Conservation (phyloP, 2,888 invertebrate species). For the Corbicula japonica region DNA sequence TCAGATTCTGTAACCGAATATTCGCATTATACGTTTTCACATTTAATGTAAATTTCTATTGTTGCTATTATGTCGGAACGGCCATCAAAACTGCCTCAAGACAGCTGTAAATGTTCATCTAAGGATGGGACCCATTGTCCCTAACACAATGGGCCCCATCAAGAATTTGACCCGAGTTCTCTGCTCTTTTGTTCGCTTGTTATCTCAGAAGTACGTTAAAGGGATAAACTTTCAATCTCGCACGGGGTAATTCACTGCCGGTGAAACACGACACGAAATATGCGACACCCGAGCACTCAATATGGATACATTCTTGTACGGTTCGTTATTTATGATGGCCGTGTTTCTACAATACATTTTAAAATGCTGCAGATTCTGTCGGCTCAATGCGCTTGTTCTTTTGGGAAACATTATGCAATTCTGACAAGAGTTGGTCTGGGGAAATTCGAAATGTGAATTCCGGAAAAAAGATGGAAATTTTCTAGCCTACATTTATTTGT, state of each 20-base stretch:
- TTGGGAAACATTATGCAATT: no score
- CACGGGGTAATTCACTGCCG: constrained; percentile 26
- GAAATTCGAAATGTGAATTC: no score
- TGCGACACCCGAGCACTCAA: background rate
- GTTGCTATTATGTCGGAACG: constrained; percentile 62
- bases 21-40: constrained; percentile 60
- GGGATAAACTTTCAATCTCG: constrained; percentile 57
- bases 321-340: constrained; percentile 1
- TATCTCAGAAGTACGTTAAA: constrained; percentile 59
- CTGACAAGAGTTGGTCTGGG: no score
- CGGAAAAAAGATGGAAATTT: no score
- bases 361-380: no score
- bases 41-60: constrained; percentile 72
- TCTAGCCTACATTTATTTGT: no score
- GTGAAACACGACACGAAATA: constrained; percentile 35
- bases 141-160: constrained; percentile 53
- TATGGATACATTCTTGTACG: constrained; percentile 10
- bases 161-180: constrained; percentile 59
- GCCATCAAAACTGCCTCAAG: constrained; percentile 39
- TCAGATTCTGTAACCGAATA: constrained; percentile 52
- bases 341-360: no score
- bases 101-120: constrained; percentile 64
- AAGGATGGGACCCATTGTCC: constrained; percentile 55
- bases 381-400: no score
- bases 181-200: constrained; percentile 60